phyloP scores from a whole-genome alignment of 2,888 invertebrate species.

The Orchesellides sinensis region DNA sequence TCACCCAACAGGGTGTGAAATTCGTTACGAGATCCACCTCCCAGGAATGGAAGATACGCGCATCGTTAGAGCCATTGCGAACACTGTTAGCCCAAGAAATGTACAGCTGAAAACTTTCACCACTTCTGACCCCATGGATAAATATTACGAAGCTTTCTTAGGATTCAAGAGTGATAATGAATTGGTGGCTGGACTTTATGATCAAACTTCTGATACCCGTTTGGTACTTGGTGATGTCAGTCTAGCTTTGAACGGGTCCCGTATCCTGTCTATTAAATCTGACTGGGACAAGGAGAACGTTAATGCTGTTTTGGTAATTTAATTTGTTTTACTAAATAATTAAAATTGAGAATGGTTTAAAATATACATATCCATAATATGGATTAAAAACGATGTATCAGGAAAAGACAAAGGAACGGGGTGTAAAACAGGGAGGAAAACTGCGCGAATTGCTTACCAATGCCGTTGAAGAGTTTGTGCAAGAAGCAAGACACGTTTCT shows the following conservation, averaged over 20 bases:
- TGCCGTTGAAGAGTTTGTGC: constrained; percentile 78
- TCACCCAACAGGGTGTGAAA: constrained; percentile 56
- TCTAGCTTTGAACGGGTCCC: constrained; percentile 79
- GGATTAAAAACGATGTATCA: constrained; percentile 1
- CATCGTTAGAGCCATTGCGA: constrained; percentile 63
- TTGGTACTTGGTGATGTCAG: constrained; percentile 78
- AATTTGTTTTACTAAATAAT: neutral
- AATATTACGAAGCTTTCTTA: constrained; percentile 70
- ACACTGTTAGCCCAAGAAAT: constrained; percentile 65
- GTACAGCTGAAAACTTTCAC: constrained; percentile 70
- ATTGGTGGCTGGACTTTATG: constrained; percentile 69
- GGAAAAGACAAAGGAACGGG: constrained; percentile 57
- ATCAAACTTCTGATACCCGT: constrained; percentile 39
- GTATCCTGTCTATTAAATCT: constrained; percentile 78
- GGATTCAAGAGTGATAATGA: constrained; percentile 70
- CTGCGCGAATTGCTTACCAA: constrained; percentile 78
- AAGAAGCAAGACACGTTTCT: constrained; percentile 79
- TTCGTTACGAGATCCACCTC: constrained; percentile 63
- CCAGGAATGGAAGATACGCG: constrained; percentile 73
- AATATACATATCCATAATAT: neutral
- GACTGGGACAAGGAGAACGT: constrained; percentile 81
- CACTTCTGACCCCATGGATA: constrained; percentile 35
- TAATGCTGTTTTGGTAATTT: constrained; percentile 80
- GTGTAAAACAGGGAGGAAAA: constrained; percentile 77
- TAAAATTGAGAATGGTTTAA: neutral